A percentile compares a stretch with the other conserved stretches of the same genome.
Evolutionary conservation across 2,888 invertebrate species (phyloP).

Genomic region (Cephus nigrinus): DNA sequence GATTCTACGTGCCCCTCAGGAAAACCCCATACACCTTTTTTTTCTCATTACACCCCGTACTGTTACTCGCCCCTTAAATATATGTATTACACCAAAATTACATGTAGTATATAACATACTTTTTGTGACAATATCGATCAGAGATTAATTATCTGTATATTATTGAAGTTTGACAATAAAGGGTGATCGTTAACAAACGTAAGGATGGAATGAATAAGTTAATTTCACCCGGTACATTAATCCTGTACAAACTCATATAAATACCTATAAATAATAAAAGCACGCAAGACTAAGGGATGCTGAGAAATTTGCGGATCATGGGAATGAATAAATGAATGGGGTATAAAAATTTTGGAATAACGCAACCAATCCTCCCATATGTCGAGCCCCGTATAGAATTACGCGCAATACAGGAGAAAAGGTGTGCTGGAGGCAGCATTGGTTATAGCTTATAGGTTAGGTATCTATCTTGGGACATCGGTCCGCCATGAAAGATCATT

Average conservation of each 20-base stretch:
- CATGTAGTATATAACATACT: no score
- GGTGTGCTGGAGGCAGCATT: not conserved
- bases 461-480: not conserved
- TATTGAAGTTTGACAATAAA: no score
- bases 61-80: no score
- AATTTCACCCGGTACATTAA: no score
- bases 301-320: not conserved
- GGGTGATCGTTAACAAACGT: no score
- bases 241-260: not conserved
- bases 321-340: not conserved
- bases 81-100: no score
- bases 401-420: slow-evolving; percentile 16
- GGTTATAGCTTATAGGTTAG: not conserved
- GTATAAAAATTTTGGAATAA: not conserved
- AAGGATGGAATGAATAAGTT: no score
- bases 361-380: slow-evolving; percentile 30
- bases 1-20: not conserved
- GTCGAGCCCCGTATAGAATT: slow-evolving; percentile 39
- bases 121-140: no score
- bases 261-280: not conserved
- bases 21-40: not conserved
- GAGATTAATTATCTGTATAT: no score
- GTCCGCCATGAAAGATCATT: not conserved
- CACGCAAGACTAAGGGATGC: not conserved
- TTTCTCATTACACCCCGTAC: not conserved